These are phyloP conservation scores for Eurois occulta DNA, from an alignment of 2,888 invertebrate species.

Conservation along the genomic window DNA sequence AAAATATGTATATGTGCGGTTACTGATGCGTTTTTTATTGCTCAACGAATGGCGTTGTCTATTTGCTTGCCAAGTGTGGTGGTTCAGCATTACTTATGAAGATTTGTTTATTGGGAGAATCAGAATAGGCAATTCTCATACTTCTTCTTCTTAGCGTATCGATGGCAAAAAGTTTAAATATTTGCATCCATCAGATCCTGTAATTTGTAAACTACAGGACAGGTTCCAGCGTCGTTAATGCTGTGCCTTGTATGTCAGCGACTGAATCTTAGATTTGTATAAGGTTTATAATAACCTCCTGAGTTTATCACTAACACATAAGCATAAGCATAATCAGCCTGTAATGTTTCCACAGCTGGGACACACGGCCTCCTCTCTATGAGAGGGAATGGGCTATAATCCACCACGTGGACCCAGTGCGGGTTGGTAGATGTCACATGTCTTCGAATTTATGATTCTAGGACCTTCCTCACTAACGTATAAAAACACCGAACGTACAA, in stretches of 20 bases:
- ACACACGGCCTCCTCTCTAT: too few species aligned
- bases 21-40: conserved; percentile 38
- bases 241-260: neutral
- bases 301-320: neutral
- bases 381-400: too few species aligned
- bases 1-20: conserved; percentile 47
- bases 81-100: neutral
- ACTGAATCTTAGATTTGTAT: neutral
- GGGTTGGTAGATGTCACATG: too few species aligned
- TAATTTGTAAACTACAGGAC: neutral
- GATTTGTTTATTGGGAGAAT: neutral
- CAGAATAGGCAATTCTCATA: neutral
- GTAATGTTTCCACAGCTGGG: too few species aligned
- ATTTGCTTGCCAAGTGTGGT: conserved; percentile 21
- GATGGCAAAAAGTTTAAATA: too few species aligned
- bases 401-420: too few species aligned
- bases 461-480: too few species aligned
- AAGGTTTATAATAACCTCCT: neutral
- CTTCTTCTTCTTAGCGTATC: neutral
- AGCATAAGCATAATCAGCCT: too few species aligned
- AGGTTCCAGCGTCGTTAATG: neutral
- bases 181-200: neutral
- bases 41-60: conserved; percentile 18
- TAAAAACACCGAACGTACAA: too few species aligned
- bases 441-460: too few species aligned